Evolutionary conservation across 2,113 vertebrate genomes (phyloP).

Genomic region (Actenoides hombroni): DNA sequence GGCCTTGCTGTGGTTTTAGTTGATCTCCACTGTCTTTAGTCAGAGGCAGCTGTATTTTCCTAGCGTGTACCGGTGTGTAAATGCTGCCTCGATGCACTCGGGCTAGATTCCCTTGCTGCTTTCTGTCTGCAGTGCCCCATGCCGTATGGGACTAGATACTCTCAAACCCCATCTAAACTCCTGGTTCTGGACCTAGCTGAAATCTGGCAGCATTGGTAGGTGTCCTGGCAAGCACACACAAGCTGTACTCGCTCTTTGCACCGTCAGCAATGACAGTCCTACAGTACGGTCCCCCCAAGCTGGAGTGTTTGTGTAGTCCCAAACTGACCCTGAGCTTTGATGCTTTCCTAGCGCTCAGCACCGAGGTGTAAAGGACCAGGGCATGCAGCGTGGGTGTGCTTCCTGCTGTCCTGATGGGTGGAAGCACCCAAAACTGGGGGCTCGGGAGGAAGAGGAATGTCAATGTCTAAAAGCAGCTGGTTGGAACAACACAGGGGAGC

Average conservation of each 20-base stretch:
- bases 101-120: background rate
- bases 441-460: background rate
- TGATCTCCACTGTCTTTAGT: background rate
- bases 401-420: background rate
- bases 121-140: background rate
- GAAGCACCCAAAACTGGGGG: background rate
- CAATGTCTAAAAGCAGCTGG: background rate
- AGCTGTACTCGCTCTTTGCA: background rate
- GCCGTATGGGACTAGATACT: fast-evolving
- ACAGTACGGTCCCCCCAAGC: fast-evolving
- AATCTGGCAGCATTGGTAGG: background rate
- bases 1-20: background rate
- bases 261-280: background rate
- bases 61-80: background rate
- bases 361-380: fast-evolving
- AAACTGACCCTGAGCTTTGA: fast-evolving
- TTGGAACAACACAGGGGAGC: background rate
- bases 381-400: fast-evolving
- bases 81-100: background rate
- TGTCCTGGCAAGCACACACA: background rate
- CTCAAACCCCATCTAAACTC: background rate
- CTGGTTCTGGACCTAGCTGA: fast-evolving
- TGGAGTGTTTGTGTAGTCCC: background rate
- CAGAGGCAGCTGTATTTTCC: background rate
- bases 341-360: fast-evolving